These are phyloP conservation scores for Molorchus minor DNA, from an alignment of 2,888 invertebrate species.

Conservation along the genomic window DNA sequence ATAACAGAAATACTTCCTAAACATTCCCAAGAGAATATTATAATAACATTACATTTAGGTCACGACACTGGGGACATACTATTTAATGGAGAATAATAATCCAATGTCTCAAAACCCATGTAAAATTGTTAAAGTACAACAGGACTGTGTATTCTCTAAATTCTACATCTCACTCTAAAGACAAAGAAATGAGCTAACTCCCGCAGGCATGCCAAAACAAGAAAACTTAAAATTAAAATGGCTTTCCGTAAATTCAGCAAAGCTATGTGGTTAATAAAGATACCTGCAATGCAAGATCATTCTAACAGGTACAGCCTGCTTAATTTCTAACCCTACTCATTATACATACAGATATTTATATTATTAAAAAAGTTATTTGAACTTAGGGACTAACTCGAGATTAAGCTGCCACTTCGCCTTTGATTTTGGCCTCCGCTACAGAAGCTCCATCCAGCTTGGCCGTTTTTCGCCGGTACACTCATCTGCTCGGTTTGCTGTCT, in stretches of 20 bases:
- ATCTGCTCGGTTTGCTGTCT: slow-evolving; percentile 60
- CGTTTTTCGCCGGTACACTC: slow-evolving; percentile 78
- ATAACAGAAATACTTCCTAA: too few relatives aligned
- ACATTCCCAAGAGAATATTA: too few relatives aligned
- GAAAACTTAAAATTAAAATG: slow-evolving; percentile 57
- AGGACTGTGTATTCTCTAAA: too few relatives aligned
- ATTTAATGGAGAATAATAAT: too few relatives aligned
- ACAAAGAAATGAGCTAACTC: too few relatives aligned
- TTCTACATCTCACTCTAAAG: too few relatives aligned
- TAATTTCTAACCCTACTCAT: slow-evolving; percentile 50
- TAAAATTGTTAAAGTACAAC: too few relatives aligned
- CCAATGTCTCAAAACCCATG: too few relatives aligned
- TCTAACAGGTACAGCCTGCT: slow-evolving; percentile 38
- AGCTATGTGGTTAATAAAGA: slow-evolving; percentile 48
- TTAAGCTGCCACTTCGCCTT: slow-evolving; percentile 69
- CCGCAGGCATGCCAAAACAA: slow-evolving; percentile 42
- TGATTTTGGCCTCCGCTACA: slow-evolving; percentile 67
- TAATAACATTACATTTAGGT: slow-evolving; percentile 36
- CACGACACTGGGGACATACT: slow-evolving; percentile 43
- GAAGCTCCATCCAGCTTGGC: slow-evolving; percentile 73
- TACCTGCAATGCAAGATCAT: slow-evolving; percentile 48
- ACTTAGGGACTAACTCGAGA: slow-evolving; percentile 32
- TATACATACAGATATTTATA: slow-evolving; percentile 46
- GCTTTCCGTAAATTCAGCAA: slow-evolving; percentile 52
- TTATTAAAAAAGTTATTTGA: slow-evolving; percentile 42